These are phyloP conservation scores for Periophthalmus magnuspinnatus DNA, from an alignment of 2,797 vertebrate genomes.

Conservation along the genomic window DNA sequence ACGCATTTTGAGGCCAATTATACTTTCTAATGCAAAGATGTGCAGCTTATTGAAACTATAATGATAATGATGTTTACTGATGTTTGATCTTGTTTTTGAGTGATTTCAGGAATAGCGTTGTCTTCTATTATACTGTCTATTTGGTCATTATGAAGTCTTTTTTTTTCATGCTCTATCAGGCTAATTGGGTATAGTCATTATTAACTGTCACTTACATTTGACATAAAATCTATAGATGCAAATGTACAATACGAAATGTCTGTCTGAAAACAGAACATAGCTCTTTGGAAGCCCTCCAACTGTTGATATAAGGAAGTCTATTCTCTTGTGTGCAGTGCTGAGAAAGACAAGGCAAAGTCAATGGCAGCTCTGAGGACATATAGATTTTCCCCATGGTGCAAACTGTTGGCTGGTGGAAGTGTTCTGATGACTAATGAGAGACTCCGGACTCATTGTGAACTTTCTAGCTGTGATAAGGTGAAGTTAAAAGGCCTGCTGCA, in stretches of 20 bases:
- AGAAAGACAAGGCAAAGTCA: conserved; percentile 60
- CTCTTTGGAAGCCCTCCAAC: conserved; percentile 43
- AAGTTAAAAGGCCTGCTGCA: conserved; percentile 22
- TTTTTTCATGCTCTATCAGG: no score
- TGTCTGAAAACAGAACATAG: conserved; percentile 9
- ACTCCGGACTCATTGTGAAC: conserved; percentile 20
- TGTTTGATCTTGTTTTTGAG: no score
- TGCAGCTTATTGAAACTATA: no score
- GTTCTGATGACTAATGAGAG: conserved; percentile 17
- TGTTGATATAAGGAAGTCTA: conserved; percentile 22
- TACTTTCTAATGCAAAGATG: not conserved
- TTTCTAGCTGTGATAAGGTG: conserved; percentile 13
- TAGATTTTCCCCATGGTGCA: conserved; percentile 18
- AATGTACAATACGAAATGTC: no score
- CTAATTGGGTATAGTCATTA: no score
- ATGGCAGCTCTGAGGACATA: conserved; percentile 24
- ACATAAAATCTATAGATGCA: no score
- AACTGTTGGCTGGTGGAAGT: conserved; percentile 22
- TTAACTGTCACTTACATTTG: no score
- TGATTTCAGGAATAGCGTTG: no score
- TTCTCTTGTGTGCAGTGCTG: not conserved
- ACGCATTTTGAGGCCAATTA: not conserved
- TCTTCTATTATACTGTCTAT: no score
- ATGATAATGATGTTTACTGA: no score
- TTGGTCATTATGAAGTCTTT: no score